Base-by-base conservation (phyloP, 2,888 invertebrate species). In the Taphrorychus bicolor region DNA sequence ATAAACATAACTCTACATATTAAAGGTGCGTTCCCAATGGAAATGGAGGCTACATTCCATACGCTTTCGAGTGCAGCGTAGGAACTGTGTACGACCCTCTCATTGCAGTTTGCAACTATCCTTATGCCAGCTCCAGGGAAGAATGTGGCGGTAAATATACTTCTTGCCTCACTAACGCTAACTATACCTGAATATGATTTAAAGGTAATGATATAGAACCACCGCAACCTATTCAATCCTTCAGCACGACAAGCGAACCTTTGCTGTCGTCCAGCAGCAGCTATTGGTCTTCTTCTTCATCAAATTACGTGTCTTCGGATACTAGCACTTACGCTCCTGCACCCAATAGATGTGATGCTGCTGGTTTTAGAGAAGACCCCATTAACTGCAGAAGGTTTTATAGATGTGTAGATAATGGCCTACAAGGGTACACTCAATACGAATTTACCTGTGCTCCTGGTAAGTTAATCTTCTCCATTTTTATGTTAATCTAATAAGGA, bases 31-130 rank as follows among this genome's bases (percentile, higher is more conserved):
- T 91, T 16, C 84, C 86, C 74, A 87, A 87, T 76, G 85, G 86
- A 65, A 83, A 83, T 65, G 84, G 84, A 48, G 84, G 82, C 72
- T 84, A 86, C 70, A 87, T 85, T 5, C 84, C 88, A 11, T 89
- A 87, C 73, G 83, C 84, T 84, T 91, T 92, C 79, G 87, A 88
- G 79, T 94, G 94, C 77, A 90, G 88, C 16, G 87, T 87, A 40
- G 91, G 91, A 11, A 91, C 92, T 1, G 88, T 93, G 21, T 94
- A 89, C 77, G 91, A 93, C 76, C 86, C 88, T 41, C 84, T 86
- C 21, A 84, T 85, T 32, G 86, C 86, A 76, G 84, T 89, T 65
- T 94, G 93, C 77, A 90, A 91, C 75, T 88, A 90, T 79, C 88
- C 92, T 1, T 83, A 84, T 73, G 87, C 86, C 71, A 90, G 91